Evolutionary conservation across 2,113 vertebrate genomes (phyloP).

Genomic region (Alces alces): DNA sequence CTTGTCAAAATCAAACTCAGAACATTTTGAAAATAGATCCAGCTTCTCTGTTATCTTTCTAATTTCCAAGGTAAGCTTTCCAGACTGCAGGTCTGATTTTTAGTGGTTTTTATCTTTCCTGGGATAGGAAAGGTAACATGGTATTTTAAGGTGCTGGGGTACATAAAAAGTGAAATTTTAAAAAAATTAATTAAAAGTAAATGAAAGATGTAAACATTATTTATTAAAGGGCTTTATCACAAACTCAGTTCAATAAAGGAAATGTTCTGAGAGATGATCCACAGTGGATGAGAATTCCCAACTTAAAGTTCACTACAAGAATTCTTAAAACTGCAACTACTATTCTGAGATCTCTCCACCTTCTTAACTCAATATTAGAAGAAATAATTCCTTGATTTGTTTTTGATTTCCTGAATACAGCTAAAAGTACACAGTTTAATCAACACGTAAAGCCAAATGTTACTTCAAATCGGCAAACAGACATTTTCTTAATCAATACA

Average conservation of each 20-base stretch:
- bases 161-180: neutral
- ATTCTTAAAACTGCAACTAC: slow-evolving; percentile 15
- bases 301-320: neutral
- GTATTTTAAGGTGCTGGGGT: neutral
- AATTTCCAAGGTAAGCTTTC: neutral
- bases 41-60: neutral
- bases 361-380: neutral
- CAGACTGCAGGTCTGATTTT: neutral
- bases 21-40: neutral
- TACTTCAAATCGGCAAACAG: neutral
- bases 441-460: neutral
- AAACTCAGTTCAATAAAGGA: neutral
- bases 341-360: neutral
- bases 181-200: neutral
- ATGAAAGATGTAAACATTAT: neutral
- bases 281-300: neutral
- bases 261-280: neutral
- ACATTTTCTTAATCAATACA: neutral
- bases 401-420: slow-evolving; percentile 19
- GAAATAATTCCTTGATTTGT: neutral
- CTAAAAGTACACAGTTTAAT: neutral
- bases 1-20: neutral
- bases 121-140: neutral
- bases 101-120: neutral
- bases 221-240: neutral